Conservation (phyloP, 2,888 invertebrate genomes). For the Ormyrus pomaceus region DNA sequence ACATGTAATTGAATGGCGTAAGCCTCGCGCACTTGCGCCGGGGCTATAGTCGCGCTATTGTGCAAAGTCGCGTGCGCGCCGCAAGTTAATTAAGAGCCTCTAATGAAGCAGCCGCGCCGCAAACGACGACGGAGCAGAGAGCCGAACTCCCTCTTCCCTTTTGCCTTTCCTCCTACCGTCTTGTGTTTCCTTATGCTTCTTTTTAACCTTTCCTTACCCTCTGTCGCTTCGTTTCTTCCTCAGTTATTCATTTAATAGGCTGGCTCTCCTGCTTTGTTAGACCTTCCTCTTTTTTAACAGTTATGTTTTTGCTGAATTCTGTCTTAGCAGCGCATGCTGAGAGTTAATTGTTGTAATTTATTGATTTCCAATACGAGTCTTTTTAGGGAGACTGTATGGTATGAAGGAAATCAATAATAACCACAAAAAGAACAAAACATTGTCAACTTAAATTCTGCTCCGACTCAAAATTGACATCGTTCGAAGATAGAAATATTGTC, state of each 20-base stretch:
- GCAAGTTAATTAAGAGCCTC: conserved; percentile 76
- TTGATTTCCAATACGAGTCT: too few species aligned
- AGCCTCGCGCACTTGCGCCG: conserved; percentile 59
- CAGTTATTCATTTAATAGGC: neutral
- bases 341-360: too few species aligned
- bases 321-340: too few species aligned
- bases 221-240: neutral
- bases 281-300: neutral
- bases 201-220: neutral
- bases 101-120: conserved; percentile 74
- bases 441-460: too few species aligned
- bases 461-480: too few species aligned
- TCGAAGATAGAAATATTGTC: too few species aligned
- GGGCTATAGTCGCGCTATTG: conserved; percentile 60
- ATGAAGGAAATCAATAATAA: too few species aligned
- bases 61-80: conserved; percentile 70
- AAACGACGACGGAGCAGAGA: conserved; percentile 63
- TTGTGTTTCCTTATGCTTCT: neutral
- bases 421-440: too few species aligned
- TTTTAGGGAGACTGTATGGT: too few species aligned
- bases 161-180: neutral
- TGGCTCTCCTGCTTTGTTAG: neutral
- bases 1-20: conserved; percentile 74
- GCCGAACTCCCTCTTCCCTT: conserved; percentile 24
- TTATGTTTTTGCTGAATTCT: neutral